A percentile compares a stretch with the other conserved stretches of the same genome.
phyloP scores from a whole-genome alignment of 35 echinoderm and acorn worm genomes.

The Eucidaris tribuloides region DNA sequence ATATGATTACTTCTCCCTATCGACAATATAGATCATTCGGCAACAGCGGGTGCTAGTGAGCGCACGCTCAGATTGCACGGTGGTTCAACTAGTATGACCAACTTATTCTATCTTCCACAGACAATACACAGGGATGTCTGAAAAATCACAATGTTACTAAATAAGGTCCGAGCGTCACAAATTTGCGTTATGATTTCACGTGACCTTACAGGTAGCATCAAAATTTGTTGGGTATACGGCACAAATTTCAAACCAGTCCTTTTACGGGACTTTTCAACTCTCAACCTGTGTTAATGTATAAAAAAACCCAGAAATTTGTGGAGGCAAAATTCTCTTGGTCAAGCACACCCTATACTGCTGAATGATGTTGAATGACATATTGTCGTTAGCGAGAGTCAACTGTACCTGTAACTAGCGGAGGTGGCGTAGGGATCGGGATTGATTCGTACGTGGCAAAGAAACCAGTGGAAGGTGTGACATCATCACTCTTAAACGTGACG shows the following conservation, averaged over 20 bases:
- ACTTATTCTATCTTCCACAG: too few species aligned
- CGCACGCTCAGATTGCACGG: too few species aligned
- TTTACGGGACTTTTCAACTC: too few species aligned
- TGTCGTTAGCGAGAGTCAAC: not conserved
- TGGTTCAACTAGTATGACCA: too few species aligned
- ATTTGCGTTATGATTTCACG: too few species aligned
- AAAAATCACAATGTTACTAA: too few species aligned
- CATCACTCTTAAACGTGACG: slow-evolving; percentile 45
- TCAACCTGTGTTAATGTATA: too few species aligned
- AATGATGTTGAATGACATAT: not conserved
- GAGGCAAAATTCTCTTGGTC: too few species aligned
- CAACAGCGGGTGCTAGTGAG: too few species aligned
- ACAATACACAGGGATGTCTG: not conserved
- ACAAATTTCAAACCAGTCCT: not conserved
- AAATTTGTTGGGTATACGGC: too few species aligned
- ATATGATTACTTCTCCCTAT: not conserved
- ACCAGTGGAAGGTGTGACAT: slow-evolving; percentile 49
- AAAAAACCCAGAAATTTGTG: not conserved
- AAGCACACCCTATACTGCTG: not conserved
- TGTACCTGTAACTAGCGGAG: slow-evolving; percentile 27
- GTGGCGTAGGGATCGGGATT: not conserved
- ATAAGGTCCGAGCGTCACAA: too few species aligned
- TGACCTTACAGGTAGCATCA: too few species aligned
- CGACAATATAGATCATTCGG: not conserved
- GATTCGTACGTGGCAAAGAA: slow-evolving; percentile 33